Evolutionary conservation across 2,797 vertebrate genomes (phyloP), one percentile per base, ranked within the genome.

Genomic region (Coluber constrictor): DNA sequence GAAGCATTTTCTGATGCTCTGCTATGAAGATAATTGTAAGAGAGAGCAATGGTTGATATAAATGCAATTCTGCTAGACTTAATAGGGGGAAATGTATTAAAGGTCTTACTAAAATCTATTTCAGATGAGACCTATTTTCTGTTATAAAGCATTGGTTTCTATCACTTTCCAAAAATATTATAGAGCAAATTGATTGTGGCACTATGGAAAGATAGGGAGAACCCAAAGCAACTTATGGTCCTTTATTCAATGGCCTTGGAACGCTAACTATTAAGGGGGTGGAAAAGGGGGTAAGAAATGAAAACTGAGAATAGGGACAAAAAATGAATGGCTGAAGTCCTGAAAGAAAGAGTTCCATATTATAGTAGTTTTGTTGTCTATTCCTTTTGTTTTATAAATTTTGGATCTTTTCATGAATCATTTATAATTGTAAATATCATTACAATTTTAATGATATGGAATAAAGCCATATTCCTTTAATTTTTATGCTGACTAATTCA

Each of bases 381-480:
- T 56, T 87, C 29, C 15, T 55, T 20, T 56, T 87, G 86, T 32
- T 87, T 95, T 87, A 94, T 56, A 89, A 87, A 93, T 94, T 93
- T 54, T 94, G 43, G 92, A 94, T 95, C 63, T 47, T 95, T 70
- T 86, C 94, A 93, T 96, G 96, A 54, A 66, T 91, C 96, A 95
- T 89, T 1, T 95, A 95, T 94, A 95, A 86, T 90, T 92, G 37
- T 37, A 66, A 91, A 93, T 56, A 51, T 56, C n/a, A 37, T 37
- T 16, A 87, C 54, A 87, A 55, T 59, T 57, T 43, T 32, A 37
- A 43, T 32, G 93, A 95, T 4, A 23, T 89, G 92, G 94, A 96
- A 97, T 91, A 86, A 90, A 93, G 95, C 95, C 93, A 97, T 94
- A 95, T 95, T 79, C 94, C 86, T 94, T 95, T 93, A 95, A 93